phyloP scores from a whole-genome alignment of 2,797 vertebrate species.

The Cheirogaleus major region DNA sequence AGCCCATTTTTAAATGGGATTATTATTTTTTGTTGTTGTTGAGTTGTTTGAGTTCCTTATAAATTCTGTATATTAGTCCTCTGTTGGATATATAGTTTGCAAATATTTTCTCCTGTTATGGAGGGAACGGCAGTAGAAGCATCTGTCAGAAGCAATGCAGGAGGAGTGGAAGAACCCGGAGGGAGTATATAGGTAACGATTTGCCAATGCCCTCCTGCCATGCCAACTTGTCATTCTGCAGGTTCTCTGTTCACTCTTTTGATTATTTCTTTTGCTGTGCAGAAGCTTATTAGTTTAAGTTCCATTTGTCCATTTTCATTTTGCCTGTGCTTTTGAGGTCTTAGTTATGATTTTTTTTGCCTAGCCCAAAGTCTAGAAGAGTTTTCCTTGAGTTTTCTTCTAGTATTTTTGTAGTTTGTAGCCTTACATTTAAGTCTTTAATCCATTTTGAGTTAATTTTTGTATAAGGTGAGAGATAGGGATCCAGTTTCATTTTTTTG shows the following conservation, averaged over 20 bases:
- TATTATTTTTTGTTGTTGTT: background rate
- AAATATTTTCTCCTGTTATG: background rate
- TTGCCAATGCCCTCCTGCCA: background rate
- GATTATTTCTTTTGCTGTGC: background rate
- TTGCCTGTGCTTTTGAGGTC: background rate
- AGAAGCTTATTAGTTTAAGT: background rate
- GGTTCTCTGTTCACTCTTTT: background rate
- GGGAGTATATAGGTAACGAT: background rate
- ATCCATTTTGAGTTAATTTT: background rate
- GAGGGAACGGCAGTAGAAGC: background rate
- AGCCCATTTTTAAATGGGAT: background rate
- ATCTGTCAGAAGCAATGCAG: background rate
- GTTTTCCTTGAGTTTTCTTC: background rate
- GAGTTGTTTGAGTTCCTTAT: background rate
- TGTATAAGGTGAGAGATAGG: no score
- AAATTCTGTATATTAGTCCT: background rate
- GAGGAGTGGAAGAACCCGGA: background rate
- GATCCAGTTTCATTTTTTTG: no score
- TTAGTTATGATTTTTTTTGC: background rate
- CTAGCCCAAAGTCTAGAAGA: background rate
- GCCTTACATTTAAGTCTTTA: background rate
- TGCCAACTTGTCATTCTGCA: background rate
- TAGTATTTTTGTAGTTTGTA: background rate
- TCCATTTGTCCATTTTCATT: background rate
- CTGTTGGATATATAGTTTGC: background rate